Percentiles rank a stretch among this genome's conserved stretches.
Conservation (phyloP, 2,888 invertebrate genomes). For the Zelleria hepariella region DNA sequence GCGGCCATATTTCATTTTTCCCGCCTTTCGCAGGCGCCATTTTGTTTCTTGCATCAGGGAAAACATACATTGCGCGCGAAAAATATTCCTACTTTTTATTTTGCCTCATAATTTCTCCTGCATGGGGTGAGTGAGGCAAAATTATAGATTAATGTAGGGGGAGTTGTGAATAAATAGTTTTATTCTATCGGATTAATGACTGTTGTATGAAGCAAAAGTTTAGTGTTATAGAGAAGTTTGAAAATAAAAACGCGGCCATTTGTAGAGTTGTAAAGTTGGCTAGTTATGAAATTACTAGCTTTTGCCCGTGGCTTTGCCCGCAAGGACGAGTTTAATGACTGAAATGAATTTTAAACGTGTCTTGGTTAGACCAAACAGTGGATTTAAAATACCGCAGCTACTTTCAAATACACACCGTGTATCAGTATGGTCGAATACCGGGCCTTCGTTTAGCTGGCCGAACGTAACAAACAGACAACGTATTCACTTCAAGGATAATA, state of each 20-base stretch:
- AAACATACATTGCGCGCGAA: not conserved
- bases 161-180: not conserved
- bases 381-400: too few relatives aligned
- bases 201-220: not conserved
- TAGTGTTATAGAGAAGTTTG: not conserved
- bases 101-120: not conserved
- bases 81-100: not conserved
- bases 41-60: not conserved
- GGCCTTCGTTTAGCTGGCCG: too few relatives aligned
- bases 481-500: not conserved
- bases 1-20: slow-evolving; percentile 53
- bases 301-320: not conserved
- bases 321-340: not conserved
- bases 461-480: not conserved
- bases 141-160: not conserved
- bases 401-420: too few relatives aligned
- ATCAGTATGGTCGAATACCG: too few relatives aligned
- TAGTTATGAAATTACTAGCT: not conserved
- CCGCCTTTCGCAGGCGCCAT: slow-evolving; percentile 19
- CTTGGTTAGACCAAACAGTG: too few relatives aligned
- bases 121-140: not conserved
- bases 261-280: not conserved
- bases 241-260: not conserved
- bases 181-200: not conserved
- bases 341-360: not conserved